Percentiles rank a stretch among this genome's conserved stretches.
phyloP scores from a whole-genome alignment of 2,888 invertebrate genomes.

The Leucoptera coffeella region DNA sequence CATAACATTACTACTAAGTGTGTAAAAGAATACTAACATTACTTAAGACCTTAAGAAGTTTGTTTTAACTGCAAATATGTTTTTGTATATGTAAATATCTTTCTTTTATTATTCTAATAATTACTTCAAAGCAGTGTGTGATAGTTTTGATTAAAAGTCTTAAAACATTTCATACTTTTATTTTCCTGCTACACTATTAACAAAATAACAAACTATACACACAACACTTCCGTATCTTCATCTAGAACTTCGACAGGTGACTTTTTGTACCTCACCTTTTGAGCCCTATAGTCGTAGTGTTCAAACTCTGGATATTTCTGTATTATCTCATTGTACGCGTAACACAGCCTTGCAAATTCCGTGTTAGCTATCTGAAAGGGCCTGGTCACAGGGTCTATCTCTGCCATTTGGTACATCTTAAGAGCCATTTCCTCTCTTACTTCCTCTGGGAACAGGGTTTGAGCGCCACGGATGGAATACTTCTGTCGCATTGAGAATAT shows the following conservation, averaged over 20 bases:
- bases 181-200: too few species aligned
- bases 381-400: conserved; percentile 61
- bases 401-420: conserved; percentile 64
- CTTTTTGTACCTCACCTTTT: too few species aligned
- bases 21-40: too few species aligned
- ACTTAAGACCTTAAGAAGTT: too few species aligned
- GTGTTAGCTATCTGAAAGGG: conserved; percentile 71
- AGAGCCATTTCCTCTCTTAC: conserved; percentile 57
- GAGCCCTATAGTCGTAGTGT: conserved; percentile 64
- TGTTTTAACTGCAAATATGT: too few species aligned
- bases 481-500: conserved; percentile 88
- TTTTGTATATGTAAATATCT: too few species aligned
- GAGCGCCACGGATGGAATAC: conserved; percentile 62
- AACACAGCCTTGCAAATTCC: conserved; percentile 71
- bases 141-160: too few species aligned
- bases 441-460: conserved; percentile 71
- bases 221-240: not conserved
- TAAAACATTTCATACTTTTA: too few species aligned
- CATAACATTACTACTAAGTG: too few species aligned
- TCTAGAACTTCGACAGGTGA: not conserved
- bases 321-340: conserved; percentile 70
- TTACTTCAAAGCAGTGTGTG: too few species aligned
- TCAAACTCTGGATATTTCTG: conserved; percentile 59
- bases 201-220: not conserved
- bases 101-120: too few species aligned